A percentile compares a stretch with the other conserved stretches of the same genome.
phyloP scores from a whole-genome alignment of 2,113 vertebrate species.

The mouse (Mus musculus) region DNA sequence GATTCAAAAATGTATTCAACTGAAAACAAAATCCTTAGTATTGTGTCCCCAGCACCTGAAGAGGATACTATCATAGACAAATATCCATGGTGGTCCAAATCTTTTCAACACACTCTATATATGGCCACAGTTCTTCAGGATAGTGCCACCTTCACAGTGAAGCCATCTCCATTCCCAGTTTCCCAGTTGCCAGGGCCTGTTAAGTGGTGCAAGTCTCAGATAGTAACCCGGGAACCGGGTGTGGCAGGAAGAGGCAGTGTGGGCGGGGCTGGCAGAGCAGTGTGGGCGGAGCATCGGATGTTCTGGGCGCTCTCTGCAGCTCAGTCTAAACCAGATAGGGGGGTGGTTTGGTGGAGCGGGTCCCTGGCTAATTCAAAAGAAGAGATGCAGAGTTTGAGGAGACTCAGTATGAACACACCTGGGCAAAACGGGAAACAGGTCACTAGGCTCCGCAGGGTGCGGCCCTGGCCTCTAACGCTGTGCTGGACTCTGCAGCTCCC shows the following conservation, averaged over 20 bases:
- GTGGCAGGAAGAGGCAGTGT: background rate
- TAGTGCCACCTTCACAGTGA: background rate
- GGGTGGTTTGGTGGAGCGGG: background rate
- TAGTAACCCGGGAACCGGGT: background rate
- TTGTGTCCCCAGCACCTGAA: background rate
- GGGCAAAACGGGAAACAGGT: background rate
- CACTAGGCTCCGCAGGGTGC: background rate
- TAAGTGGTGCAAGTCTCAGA: background rate
- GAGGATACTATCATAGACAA: background rate
- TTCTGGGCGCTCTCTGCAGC: background rate
- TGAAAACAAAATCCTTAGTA: slow-evolving; percentile 4
- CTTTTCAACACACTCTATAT: background rate
- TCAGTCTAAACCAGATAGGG: background rate
- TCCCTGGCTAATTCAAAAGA: background rate
- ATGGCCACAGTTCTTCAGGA: background rate
- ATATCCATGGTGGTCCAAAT: background rate
- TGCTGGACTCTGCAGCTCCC: background rate
- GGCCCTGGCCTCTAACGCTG: background rate
- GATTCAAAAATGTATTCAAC: background rate
- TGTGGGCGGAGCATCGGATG: background rate
- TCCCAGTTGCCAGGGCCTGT: background rate
- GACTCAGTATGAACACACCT: background rate
- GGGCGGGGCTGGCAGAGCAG: background rate
- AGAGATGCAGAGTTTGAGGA: background rate
- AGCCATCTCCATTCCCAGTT: background rate